phyloP scores from a whole-genome alignment of 64 coral and sea anemone species.

The Pachyseris speciosa region DNA sequence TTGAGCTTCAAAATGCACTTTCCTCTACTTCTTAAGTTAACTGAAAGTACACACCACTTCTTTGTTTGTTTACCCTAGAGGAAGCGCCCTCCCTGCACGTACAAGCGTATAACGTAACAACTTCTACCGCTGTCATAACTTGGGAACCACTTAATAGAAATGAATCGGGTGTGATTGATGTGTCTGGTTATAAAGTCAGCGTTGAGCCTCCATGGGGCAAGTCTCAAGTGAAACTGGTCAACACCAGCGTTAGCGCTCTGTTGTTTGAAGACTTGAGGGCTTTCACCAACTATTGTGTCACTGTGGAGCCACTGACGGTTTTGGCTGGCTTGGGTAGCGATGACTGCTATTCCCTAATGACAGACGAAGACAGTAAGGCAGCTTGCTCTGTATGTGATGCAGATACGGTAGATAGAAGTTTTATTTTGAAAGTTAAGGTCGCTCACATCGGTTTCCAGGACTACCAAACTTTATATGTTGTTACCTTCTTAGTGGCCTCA shows the following conservation, averaged over 20 bases:
- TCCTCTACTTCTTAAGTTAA: too few species aligned
- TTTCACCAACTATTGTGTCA: slow-evolving; percentile 34
- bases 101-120: slow-evolving; percentile 6
- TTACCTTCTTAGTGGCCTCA: too few species aligned
- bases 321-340: not conserved
- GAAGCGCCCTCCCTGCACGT: not conserved
- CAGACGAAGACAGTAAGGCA: slow-evolving; percentile 5
- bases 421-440: too few species aligned
- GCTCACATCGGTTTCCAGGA: too few species aligned
- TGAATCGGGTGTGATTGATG: not conserved
- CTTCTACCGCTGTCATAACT: not conserved
- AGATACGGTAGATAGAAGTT: too few species aligned
- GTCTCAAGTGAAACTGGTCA: not conserved
- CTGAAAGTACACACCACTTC: not conserved
- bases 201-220: not conserved
- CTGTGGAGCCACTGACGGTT: not conserved
- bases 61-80: not conserved
- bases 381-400: not conserved
- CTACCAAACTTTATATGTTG: too few species aligned
- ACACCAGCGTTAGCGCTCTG: not conserved
- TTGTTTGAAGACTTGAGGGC: not conserved
- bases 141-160: not conserved
- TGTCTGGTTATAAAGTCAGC: slow-evolving; percentile 5
- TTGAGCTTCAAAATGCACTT: too few species aligned
- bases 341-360: not conserved